phyloP scores from a whole-genome alignment of 2,113 vertebrate species.

The Aplodontia rufa region DNA sequence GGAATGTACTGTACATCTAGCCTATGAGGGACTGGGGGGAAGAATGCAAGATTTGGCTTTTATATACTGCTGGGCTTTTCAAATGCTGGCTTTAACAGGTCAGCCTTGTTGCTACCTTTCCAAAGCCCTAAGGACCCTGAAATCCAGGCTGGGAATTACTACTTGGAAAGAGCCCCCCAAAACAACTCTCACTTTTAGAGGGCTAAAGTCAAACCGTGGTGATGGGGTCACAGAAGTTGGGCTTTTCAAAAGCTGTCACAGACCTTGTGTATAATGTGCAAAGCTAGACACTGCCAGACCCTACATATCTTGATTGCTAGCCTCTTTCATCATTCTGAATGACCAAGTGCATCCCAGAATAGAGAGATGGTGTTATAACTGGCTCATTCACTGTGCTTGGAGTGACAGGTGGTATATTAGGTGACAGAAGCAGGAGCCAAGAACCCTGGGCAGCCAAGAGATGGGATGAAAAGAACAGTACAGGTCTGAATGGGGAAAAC shows the following conservation, averaged over 20 bases:
- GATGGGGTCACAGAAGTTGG: conserved; percentile 1
- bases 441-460: conserved; percentile 14
- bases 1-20: background rate
- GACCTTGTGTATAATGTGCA: background rate
- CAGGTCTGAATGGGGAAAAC: conserved; percentile 49
- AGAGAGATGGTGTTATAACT: conserved; percentile 52
- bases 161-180: conserved; percentile 9
- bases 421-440: conserved; percentile 66
- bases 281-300: conserved; percentile 3
- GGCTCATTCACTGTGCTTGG: conserved; percentile 67
- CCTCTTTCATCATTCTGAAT: conserved; percentile 65
- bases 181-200: background rate
- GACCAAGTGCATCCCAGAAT: conserved; percentile 71
- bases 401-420: conserved; percentile 69
- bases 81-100: background rate
- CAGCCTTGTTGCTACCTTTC: background rate
- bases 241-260: conserved; percentile 18
- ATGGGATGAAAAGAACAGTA: conserved; percentile 31
- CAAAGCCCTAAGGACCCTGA: background rate
- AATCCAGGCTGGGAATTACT: background rate
- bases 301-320: conserved; percentile 5
- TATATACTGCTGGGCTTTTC: conserved; percentile 3
- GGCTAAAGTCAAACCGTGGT: background rate
- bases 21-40: background rate
- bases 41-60: conserved; percentile 1